Conservation (phyloP, 2,113 vertebrate genomes). For the Calyptomena viridis region DNA sequence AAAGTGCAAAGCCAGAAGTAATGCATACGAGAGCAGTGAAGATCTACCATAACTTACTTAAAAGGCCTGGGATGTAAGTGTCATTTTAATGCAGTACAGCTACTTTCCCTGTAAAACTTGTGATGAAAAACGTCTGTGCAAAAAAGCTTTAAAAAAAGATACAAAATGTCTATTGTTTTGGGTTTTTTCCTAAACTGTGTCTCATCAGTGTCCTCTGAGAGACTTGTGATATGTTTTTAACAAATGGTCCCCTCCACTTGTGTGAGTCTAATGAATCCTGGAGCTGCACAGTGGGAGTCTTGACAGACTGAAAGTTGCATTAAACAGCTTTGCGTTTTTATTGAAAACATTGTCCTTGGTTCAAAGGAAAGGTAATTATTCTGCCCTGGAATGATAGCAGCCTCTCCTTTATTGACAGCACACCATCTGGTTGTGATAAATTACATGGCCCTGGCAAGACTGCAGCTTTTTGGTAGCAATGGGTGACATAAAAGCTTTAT, state of each 20-base stretch:
- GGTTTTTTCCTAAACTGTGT: neutral
- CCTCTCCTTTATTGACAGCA: constrained; percentile 39
- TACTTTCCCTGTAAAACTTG: neutral
- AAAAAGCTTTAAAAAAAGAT: neutral
- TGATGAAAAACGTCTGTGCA: neutral
- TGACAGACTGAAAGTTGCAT: constrained; percentile 55
- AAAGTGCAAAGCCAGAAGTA: neutral
- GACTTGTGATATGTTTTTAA: neutral
- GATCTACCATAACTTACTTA: neutral
- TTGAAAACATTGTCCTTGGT: constrained; percentile 61
- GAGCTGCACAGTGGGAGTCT: constrained; percentile 45
- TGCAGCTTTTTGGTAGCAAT: neutral
- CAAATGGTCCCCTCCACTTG: constrained; percentile 8
- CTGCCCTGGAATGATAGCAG: constrained; percentile 31
- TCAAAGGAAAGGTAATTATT: constrained; percentile 58
- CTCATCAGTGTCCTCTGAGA: neutral
- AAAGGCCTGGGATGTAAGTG: neutral
- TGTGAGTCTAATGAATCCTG: neutral
- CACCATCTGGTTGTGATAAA: constrained; percentile 64
- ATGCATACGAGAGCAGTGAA: neutral
- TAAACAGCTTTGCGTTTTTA: constrained; percentile 43
- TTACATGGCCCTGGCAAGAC: neutral
- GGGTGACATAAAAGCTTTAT: neutral
- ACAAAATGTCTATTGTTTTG: neutral
- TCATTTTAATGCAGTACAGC: neutral